Evolutionary conservation across 2,888 invertebrate species (phyloP).

Genomic region (Cremastobaeus sp.): DNA sequence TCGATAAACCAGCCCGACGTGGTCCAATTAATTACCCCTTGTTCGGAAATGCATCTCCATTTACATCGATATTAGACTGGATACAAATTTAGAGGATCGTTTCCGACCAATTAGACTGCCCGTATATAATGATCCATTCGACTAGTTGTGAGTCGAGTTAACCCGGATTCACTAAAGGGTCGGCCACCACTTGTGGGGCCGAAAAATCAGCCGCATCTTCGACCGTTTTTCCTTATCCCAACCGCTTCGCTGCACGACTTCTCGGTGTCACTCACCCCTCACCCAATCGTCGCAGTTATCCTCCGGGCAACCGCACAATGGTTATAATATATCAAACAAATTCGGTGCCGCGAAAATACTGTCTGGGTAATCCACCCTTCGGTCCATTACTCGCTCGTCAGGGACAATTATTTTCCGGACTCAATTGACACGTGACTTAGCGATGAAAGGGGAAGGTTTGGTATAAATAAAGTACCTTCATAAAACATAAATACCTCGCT

Average conservation of each 20-base stretch:
- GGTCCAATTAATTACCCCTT: neutral
- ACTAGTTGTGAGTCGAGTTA: constrained; percentile 63
- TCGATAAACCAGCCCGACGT: too few relatives aligned
- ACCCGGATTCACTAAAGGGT: constrained; percentile 69
- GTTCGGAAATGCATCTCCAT: neutral
- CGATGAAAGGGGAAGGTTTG: constrained; percentile 19
- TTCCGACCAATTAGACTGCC: constrained; percentile 59
- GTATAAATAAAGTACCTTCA: constrained; percentile 36
- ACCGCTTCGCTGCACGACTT: constrained; percentile 16
- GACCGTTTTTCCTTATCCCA: constrained; percentile 47
- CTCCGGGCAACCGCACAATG: constrained; percentile 70
- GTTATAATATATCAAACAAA: constrained; percentile 74
- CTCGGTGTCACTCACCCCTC: constrained; percentile 61
- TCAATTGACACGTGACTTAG: constrained; percentile 60
- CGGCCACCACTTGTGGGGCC: constrained; percentile 70
- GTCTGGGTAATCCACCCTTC: constrained; percentile 67
- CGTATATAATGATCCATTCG: constrained; percentile 22
- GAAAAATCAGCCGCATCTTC: constrained; percentile 57
- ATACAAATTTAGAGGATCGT: constrained; percentile 38
- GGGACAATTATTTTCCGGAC: constrained; percentile 66
- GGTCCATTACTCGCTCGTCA: constrained; percentile 42
- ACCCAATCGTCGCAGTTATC: constrained; percentile 65
- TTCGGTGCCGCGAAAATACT: constrained; percentile 69
- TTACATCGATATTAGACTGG: constrained; percentile 8
- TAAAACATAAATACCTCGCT: constrained; percentile 40